phyloP scores from a whole-genome alignment of 2,113 vertebrate genomes.

The Laticauda colubrina region DNA sequence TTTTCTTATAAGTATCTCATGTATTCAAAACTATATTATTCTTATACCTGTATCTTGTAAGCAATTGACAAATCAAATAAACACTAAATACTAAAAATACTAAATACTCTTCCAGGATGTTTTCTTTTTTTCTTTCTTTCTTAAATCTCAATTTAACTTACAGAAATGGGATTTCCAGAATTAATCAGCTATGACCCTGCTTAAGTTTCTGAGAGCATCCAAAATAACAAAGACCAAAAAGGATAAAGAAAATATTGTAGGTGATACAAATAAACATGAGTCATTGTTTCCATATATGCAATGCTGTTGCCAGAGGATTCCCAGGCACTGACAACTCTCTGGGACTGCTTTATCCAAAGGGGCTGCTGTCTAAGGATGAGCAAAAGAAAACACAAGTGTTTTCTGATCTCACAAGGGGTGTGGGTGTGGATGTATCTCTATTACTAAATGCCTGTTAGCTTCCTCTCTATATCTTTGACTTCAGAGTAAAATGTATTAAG shows the following conservation, averaged over 20 bases:
- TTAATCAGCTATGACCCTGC: neutral
- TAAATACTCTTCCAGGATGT: neutral
- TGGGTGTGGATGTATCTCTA: neutral
- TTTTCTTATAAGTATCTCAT: too few relatives aligned
- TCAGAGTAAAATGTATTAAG: neutral
- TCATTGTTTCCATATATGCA: neutral
- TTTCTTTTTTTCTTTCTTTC: neutral
- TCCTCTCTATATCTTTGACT: neutral
- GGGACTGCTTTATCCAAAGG: neutral
- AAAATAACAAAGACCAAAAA: neutral
- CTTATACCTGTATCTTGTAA: too few relatives aligned
- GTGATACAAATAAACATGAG: neutral
- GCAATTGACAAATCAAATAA: too few relatives aligned
- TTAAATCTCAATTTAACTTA: neutral
- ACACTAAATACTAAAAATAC: too few relatives aligned
- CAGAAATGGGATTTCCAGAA: neutral
- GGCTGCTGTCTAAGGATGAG: constrained; percentile 11
- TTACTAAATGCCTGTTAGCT: neutral
- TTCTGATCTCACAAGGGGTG: neutral
- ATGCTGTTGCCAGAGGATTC: constrained; percentile 24
- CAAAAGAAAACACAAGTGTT: constrained; percentile 24
- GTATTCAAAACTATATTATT: too few relatives aligned
- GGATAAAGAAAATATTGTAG: neutral
- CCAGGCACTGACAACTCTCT: constrained; percentile 10
- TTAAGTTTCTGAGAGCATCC: neutral